Base-by-base conservation (phyloP, 2,888 invertebrate genomes). In the Thecocarcelia acutangulata region DNA sequence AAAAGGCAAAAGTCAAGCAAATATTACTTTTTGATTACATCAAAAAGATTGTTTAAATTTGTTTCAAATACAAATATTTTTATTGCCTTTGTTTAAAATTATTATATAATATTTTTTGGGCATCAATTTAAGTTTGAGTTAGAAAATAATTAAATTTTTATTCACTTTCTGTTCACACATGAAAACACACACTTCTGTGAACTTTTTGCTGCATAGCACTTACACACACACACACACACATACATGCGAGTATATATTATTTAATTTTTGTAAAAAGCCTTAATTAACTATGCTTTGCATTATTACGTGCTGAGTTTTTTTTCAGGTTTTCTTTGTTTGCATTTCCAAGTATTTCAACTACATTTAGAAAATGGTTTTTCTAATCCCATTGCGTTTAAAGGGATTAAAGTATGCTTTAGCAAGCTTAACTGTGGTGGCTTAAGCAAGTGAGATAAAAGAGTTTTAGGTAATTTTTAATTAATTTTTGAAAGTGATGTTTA, bases 331-430 rank as follows among this genome's bases (percentile, higher is more conserved):
- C 59, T 13, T 28, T 61, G 54, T 50, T 70, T 56, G 33, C 19
- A 24, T 64, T 74, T 74, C 42, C 19, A 63, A 52, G 46, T 37
- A 63, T 64, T 73, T 44, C 17, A 33, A 9, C 6, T 8, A 8
- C 33, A 33, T 33, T 33, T 9, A 33, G 9, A 33, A 33, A 9
- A 33, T 8, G 9, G 3, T 28, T 33, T 3, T 33, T 33, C 9
- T 52, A 72, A 72, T 61, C 19, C 42, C 44, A 54, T 37, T 73
- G 54, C 54, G 54, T 73, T 63, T 54, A 24, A 19, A 50, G 33
- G 33, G 24, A 46, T 54, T 63, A 54, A 63, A 63, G 5, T 13
- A 40, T 42, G 48, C 15, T 50, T 37, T 21, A 28, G 5, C n/a
- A 33, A 19, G 3, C 8, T 50, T 46, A 9, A 6, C 40, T 24